A percentile compares a stretch with the other conserved stretches of the same genome.
Evolutionary conservation across 2,888 invertebrate species (phyloP).

Genomic region (Thumatha senex): DNA sequence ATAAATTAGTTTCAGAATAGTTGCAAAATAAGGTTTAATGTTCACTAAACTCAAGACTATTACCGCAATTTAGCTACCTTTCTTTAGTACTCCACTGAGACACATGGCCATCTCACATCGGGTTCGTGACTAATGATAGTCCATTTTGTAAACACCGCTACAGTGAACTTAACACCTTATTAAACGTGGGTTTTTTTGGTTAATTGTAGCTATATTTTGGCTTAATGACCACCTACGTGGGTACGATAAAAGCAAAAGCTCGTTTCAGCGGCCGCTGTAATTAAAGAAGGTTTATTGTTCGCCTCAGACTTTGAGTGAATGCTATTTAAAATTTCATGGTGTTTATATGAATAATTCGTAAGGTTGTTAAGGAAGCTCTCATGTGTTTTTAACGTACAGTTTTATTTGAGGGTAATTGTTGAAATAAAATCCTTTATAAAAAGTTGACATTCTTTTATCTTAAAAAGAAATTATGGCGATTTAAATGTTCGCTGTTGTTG

Average conservation of each 20-base stretch:
- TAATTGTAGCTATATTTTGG: conserved; percentile 77
- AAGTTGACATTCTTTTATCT: too few species aligned
- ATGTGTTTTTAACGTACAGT: not conserved
- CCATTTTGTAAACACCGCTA: conserved; percentile 63
- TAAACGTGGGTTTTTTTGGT: conserved; percentile 74
- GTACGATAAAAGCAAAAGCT: conserved; percentile 71
- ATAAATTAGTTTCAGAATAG: not conserved
- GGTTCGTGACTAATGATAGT: conserved; percentile 63
- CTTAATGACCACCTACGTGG: conserved; percentile 70
- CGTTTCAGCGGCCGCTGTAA: conserved; percentile 60
- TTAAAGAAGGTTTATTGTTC: conserved; percentile 71
- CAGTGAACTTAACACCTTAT: conserved; percentile 77
- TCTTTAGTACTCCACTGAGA: conserved; percentile 27
- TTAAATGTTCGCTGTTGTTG: too few species aligned
- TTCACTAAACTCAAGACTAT: conserved; percentile 12
- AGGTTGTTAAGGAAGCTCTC: conserved; percentile 9
- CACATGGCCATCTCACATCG: conserved; percentile 30
- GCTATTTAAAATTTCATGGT: conserved; percentile 41
- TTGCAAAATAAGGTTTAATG: not conserved
- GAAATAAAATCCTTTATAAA: too few species aligned
- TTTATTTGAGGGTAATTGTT: not conserved
- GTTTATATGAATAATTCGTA: conserved; percentile 35
- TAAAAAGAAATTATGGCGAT: too few species aligned
- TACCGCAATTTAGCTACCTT: conserved; percentile 7
- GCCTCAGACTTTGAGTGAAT: conserved; percentile 53